Evolutionary conservation across 2,797 vertebrate species (phyloP).

Genomic region (Enteromius treurensis): DNA sequence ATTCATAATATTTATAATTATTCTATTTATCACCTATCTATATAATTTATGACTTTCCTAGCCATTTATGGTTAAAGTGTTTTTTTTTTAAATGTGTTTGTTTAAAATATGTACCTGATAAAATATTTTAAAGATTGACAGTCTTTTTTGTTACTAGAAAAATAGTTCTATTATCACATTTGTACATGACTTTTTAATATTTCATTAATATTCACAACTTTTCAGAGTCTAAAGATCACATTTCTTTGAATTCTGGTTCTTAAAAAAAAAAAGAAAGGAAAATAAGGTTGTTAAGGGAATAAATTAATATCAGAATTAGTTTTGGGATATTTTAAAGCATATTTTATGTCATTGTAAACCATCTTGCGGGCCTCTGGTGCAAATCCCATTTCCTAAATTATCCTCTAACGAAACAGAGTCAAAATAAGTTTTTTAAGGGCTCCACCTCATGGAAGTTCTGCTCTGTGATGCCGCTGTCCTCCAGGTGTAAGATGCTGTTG

Average conservation of each 20-base stretch:
- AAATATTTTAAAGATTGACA: not conserved
- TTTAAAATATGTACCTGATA: not conserved
- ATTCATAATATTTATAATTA: not conserved
- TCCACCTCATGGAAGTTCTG: slow-evolving; percentile 83
- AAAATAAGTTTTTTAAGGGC: not conserved
- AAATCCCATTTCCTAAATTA: not conserved
- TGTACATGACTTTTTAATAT: not conserved
- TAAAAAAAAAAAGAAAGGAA: not conserved
- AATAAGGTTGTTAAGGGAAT: not conserved
- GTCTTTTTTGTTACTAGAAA: not conserved
- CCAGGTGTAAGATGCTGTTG: slow-evolving; percentile 81
- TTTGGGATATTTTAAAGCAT: not conserved
- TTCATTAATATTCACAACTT: not conserved
- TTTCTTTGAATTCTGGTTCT: not conserved
- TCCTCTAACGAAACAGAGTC: not conserved
- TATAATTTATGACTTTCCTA: not conserved
- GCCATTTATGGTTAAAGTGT: not conserved
- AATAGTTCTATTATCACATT: not conserved
- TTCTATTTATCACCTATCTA: too few relatives aligned
- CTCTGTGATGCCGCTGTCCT: slow-evolving; percentile 83
- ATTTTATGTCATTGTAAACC: not conserved
- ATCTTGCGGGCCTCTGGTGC: not conserved
- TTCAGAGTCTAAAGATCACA: not conserved
- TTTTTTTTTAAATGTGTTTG: not conserved
- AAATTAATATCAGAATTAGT: not conserved